phyloP scores from a whole-genome alignment of 30 jellyfish, hydroid and myxozoan species.

The Turritopsis dohrnii region DNA sequence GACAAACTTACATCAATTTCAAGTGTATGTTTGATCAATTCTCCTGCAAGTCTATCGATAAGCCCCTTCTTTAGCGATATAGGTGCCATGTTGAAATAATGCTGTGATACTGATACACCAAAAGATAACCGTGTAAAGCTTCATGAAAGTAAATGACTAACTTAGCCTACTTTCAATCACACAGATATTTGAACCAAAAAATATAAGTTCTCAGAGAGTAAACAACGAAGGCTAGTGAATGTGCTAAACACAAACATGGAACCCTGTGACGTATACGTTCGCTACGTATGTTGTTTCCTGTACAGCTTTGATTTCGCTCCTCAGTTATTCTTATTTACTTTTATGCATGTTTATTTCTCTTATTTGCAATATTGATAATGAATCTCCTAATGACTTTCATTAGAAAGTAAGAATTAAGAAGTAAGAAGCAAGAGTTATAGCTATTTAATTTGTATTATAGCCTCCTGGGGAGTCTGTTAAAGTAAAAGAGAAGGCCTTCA shows the following conservation, averaged over 20 bases:
- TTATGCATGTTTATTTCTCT: background rate
- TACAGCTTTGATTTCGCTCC: background rate
- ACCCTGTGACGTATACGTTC: background rate
- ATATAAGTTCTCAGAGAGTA: background rate
- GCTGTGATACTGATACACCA: background rate
- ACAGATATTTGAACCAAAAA: background rate
- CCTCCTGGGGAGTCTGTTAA: no score
- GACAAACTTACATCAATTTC: slow-evolving; percentile 7
- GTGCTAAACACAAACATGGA: background rate
- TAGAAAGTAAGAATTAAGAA: no score
- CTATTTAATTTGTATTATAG: no score
- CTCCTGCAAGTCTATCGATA: slow-evolving; percentile 52
- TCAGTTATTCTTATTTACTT: background rate
- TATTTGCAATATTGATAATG: background rate
- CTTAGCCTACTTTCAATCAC: background rate
- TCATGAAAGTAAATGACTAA: background rate
- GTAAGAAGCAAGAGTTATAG: no score
- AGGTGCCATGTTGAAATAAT: slow-evolving; percentile 68
- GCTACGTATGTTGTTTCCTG: background rate
- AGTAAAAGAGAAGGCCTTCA: no score
- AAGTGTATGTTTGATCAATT: slow-evolving; percentile 22
- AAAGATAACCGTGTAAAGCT: background rate
- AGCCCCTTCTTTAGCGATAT: slow-evolving; percentile 63
- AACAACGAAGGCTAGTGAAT: background rate
- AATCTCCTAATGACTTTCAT: background rate